Base-by-base conservation (phyloP, 30 jellyfish, hydroid and myxozoan genomes). In the Cassiopea andromeda region DNA sequence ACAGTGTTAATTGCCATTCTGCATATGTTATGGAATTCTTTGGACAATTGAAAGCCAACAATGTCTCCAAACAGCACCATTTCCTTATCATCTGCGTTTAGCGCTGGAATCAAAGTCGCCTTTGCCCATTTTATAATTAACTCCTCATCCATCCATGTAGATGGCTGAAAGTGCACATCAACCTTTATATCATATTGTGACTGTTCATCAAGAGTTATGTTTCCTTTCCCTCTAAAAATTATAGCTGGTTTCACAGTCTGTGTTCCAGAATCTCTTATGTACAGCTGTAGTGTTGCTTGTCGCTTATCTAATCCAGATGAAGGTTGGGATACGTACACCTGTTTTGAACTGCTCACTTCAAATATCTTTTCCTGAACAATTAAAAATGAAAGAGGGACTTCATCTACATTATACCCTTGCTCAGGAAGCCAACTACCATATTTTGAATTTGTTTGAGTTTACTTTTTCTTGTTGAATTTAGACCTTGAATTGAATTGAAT, bases 361-460 rank as follows among this genome's bases (percentile, higher is more conserved):
- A 43, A 67, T 45, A 45, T 81, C 64, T 47, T 66, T 64, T 9
- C 43, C 90, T 49, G 90, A 1, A 43, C 82, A 4, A 60, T 59
- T 9, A 64, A 49, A 81, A 67, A 81, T 81, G 90, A 82, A 54
- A 81, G 81, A 81, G 90, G 82, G 27, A 81, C 90, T 48, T 81
- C 47, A 78, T 81, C 82, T 6, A 60, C 50, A 66, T 81, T 60
- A 66, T 81, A 81, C 81, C 90, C 64, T 19, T 81, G 61, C 64
- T 60, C 81, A 7, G 81, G 90, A 19, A 60, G 69, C 90, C 90
- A 81, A 60, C 81, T 66, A 17, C 90, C 90, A 79, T 50, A 57
- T 73, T 79, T 79, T 75, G 73, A 17, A 17, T 7, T 13, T 64
- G 2, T 9, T 44, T 44, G 59, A 57, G 59, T 17, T 13, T 79